Percentiles rank a stretch among this genome's conserved stretches.
These are phyloP conservation scores for Creontiades dilutus DNA, from an alignment of 2,888 invertebrate species.

Conservation along the genomic window DNA sequence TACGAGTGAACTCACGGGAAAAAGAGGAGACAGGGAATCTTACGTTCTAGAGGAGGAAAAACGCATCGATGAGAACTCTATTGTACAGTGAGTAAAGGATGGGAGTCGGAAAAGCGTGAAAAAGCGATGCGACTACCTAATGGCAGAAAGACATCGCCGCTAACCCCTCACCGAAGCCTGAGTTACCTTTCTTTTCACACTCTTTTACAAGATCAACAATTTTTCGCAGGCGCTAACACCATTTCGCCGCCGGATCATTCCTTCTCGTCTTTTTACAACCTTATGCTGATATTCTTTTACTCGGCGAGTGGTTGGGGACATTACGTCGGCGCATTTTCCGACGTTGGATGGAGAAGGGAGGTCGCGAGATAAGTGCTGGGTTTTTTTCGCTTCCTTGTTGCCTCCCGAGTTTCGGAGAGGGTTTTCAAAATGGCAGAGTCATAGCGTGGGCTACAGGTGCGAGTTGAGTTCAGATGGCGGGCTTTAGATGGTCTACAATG, in stretches of 20 bases:
- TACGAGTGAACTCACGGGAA: neutral
- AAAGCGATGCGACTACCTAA: conserved; percentile 3
- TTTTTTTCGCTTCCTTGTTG: neutral
- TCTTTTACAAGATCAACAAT: conserved; percentile 23
- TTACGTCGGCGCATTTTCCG: neutral
- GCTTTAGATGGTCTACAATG: too few species aligned
- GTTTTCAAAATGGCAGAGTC: neutral
- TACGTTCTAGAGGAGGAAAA: neutral
- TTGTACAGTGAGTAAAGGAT: neutral
- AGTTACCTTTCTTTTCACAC: conserved; percentile 16
- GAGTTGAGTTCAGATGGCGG: neutral
- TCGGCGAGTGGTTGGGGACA: conserved; percentile 25
- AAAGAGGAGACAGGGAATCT: neutral
- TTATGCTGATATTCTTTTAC: conserved; percentile 31
- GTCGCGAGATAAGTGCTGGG: neutral
- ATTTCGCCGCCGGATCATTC: neutral
- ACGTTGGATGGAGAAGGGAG: neutral
- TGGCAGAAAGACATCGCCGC: neutral
- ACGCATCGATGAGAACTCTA: neutral
- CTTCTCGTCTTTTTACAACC: neutral
- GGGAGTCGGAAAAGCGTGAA: neutral
- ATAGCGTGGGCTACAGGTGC: neutral
- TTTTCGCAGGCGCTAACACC: neutral
- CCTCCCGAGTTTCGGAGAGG: neutral
- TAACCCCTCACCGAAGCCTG: neutral